These are phyloP conservation scores for Pagrus major DNA, from an alignment of 2,113 vertebrate species.

Conservation along the genomic window DNA sequence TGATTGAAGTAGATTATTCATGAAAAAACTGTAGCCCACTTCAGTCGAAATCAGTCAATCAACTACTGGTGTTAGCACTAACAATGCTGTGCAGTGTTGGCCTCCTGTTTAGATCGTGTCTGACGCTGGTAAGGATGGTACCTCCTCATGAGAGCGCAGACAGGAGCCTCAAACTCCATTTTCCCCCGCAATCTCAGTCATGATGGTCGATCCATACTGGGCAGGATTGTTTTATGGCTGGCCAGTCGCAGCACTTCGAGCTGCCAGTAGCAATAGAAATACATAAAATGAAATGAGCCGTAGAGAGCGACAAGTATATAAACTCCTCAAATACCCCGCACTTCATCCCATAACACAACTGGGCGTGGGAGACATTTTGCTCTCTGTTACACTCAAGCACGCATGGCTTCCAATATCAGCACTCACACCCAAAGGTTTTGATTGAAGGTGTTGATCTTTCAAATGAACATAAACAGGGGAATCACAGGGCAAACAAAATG, in stretches of 20 bases:
- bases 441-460: conserved; percentile 1
- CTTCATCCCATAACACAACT: conserved; percentile 33
- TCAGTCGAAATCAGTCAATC: background rate
- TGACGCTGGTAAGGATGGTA: background rate
- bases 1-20: conserved; percentile 17
- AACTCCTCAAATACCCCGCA: conserved; percentile 42
- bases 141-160: conserved; percentile 10
- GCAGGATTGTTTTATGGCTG: conserved; percentile 64
- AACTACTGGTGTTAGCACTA: background rate
- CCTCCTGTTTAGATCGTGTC: conserved; percentile 3
- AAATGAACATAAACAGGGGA: background rate
- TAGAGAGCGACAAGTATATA: conserved; percentile 63
- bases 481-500: conserved; percentile 1
- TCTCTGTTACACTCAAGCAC: background rate
- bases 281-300: conserved; percentile 74
- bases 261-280: conserved; percentile 61
- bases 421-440: background rate
- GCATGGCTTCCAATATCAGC: background rate
- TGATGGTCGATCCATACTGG: conserved; percentile 39
- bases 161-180: conserved; percentile 42
- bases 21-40: background rate
- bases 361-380: background rate
- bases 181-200: conserved; percentile 46
- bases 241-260: conserved; percentile 35
- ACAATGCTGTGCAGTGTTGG: background rate